A percentile compares a stretch with the other conserved stretches of the same genome.
Evolutionary conservation across 35 echinoderm and acorn worm species (phyloP).

Genomic region (Lytechinus variegatus): DNA sequence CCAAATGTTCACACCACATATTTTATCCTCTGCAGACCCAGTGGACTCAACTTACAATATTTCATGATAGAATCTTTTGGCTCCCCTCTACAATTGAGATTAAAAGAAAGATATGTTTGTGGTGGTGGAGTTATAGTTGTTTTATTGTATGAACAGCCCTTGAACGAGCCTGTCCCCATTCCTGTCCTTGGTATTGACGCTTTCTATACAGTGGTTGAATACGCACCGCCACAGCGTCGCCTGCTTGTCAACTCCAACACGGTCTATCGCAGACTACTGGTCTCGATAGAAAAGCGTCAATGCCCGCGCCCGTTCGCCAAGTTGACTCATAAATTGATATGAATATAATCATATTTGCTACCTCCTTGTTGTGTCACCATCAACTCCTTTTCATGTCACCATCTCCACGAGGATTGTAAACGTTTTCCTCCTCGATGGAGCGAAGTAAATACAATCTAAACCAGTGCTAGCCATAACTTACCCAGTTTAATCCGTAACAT

Average conservation of each 20-base stretch:
- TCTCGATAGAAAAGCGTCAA: slow-evolving; percentile 44
- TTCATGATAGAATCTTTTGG: neutral
- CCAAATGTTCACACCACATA: no score
- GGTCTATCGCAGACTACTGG: slow-evolving; percentile 40
- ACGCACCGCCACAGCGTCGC: slow-evolving; percentile 45
- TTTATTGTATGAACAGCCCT: slow-evolving; percentile 42
- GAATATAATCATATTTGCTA: slow-evolving; percentile 43
- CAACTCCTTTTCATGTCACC: neutral
- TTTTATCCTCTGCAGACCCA: no score
- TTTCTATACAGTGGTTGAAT: slow-evolving; percentile 53
- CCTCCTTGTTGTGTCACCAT: neutral
- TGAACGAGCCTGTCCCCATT: slow-evolving; percentile 17
- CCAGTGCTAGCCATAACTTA: neutral
- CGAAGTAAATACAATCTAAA: neutral
- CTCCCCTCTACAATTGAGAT: neutral
- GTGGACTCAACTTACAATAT: neutral
- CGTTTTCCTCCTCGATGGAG: neutral
- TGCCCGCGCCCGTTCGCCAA: slow-evolving; percentile 33
- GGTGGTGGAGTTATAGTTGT: slow-evolving; percentile 35
- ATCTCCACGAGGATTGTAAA: neutral
- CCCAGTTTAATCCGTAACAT: slow-evolving; percentile 14
- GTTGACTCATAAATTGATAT: slow-evolving; percentile 58
- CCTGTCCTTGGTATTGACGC: slow-evolving; percentile 45
- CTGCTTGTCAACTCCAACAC: slow-evolving; percentile 8
- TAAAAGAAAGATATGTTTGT: slow-evolving; percentile 29